phyloP scores from a whole-genome alignment of 2,113 vertebrate genomes.

The Gadus chalcogrammus region DNA sequence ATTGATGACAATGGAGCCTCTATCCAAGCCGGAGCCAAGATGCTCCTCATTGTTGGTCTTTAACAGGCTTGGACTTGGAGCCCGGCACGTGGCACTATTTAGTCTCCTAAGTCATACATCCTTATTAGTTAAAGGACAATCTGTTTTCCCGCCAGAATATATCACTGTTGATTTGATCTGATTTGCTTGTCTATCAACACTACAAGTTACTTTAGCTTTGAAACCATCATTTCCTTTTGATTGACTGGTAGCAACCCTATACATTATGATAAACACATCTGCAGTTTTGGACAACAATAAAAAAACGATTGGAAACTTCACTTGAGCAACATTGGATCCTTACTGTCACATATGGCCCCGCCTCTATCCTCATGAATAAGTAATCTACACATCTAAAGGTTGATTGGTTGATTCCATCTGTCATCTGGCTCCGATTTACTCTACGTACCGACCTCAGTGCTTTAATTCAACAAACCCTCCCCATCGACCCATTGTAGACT shows the following conservation, averaged over 20 bases:
- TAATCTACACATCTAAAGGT: slow-evolving; percentile 25
- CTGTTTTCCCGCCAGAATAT: too few species aligned
- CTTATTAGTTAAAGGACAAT: too few species aligned
- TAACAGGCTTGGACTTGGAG: too few species aligned
- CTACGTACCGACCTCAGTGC: slow-evolving; percentile 23
- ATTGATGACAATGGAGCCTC: too few species aligned
- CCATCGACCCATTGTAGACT: slow-evolving; percentile 27
- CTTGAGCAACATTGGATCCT: slow-evolving; percentile 9
- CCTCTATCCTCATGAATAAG: slow-evolving; percentile 59
- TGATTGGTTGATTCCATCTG: slow-evolving; percentile 40
- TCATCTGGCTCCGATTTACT: slow-evolving; percentile 46
- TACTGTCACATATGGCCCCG: slow-evolving; percentile 30
- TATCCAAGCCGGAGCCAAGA: too few species aligned
- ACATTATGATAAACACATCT: not conserved
- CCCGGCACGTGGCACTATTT: too few species aligned
- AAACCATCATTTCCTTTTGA: not conserved
- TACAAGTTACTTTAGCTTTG: not conserved
- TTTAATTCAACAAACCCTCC: slow-evolving; percentile 19
- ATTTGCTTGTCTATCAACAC: too few species aligned
- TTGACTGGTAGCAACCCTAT: not conserved
- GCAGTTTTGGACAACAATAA: not conserved
- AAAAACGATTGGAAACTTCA: not conserved
- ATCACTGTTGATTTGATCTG: too few species aligned
- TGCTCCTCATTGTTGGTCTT: too few species aligned
- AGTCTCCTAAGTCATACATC: too few species aligned